Percentiles rank a stretch among this genome's conserved stretches.
phyloP scores from a whole-genome alignment of 1,140 invertebrate species.

The Ruditapes philippinarum region DNA sequence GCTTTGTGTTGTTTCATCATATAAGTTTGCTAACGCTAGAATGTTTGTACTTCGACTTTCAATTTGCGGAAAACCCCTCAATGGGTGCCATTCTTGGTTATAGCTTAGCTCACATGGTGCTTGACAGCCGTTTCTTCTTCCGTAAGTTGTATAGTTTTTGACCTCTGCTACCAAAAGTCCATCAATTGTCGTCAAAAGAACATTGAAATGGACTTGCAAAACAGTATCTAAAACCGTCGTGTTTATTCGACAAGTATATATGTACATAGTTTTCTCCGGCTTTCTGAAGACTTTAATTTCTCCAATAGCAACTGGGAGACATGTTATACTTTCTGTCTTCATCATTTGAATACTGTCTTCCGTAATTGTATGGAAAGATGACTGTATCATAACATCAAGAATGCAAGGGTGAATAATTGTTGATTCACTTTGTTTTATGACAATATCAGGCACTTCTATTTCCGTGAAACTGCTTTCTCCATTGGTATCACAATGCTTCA shows the following conservation, averaged over 20 bases:
- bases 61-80: too few species aligned
- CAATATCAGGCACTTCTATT: neutral
- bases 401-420: slow-evolving; percentile 31
- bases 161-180: neutral
- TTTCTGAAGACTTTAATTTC: neutral
- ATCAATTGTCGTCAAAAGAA: neutral
- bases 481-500: neutral
- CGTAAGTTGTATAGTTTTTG: neutral
- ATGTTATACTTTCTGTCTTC: neutral
- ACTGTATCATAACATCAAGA: slow-evolving; percentile 46
- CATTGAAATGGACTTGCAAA: slow-evolving; percentile 5
- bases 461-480: neutral
- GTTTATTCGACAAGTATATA: neutral
- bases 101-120: neutral
- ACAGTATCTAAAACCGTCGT: neutral
- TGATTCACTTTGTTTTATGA: neutral
- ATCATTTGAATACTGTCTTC: neutral
- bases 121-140: neutral
- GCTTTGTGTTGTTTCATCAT: too few species aligned
- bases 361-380: neutral
- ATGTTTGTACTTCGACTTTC: too few species aligned
- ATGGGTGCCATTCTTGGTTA: neutral
- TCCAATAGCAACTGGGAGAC: slow-evolving; percentile 16
- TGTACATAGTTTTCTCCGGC: neutral
- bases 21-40: too few species aligned